A percentile compares a stretch with the other conserved stretches of the same genome.
Conservation (phyloP, 2,113 vertebrate species). For the Nansenia antarctica region DNA sequence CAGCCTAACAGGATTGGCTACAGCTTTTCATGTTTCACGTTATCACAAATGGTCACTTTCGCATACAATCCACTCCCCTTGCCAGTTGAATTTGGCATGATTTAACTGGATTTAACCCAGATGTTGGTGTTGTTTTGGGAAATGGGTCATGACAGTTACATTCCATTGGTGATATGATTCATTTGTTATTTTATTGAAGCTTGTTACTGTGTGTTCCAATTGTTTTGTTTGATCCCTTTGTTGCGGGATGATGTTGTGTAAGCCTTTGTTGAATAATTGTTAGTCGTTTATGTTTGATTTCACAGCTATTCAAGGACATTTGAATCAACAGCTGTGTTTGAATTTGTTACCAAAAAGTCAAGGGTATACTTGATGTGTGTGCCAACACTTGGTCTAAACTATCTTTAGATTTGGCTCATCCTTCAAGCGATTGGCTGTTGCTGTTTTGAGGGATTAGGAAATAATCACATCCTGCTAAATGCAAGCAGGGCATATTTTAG, state of each 20-base stretch:
- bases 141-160: neutral
- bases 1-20: conserved; percentile 54
- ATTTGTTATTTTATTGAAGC: neutral
- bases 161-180: neutral
- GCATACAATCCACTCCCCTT: neutral
- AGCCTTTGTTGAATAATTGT: too few relatives aligned
- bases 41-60: conserved; percentile 46
- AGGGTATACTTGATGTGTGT: conserved; percentile 35
- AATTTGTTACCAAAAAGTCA: conserved; percentile 19
- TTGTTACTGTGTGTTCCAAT: neutral
- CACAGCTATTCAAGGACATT: neutral
- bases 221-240: too few relatives aligned
- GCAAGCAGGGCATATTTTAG: neutral
- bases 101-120: neutral
- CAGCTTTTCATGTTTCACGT: conserved; percentile 46
- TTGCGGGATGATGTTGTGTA: too few relatives aligned
- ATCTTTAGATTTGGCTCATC: conserved; percentile 43
- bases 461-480: neutral
- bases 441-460: conserved; percentile 25
- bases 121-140: too few relatives aligned
- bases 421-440: neutral
- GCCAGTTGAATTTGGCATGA: neutral
- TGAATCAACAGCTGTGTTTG: conserved; percentile 27
- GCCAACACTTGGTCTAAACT: neutral
- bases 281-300: too few relatives aligned